Percentiles rank a stretch among this genome's conserved stretches.
Conservation (phyloP, 2,888 invertebrate species). For the Epirrhoe tristata region DNA sequence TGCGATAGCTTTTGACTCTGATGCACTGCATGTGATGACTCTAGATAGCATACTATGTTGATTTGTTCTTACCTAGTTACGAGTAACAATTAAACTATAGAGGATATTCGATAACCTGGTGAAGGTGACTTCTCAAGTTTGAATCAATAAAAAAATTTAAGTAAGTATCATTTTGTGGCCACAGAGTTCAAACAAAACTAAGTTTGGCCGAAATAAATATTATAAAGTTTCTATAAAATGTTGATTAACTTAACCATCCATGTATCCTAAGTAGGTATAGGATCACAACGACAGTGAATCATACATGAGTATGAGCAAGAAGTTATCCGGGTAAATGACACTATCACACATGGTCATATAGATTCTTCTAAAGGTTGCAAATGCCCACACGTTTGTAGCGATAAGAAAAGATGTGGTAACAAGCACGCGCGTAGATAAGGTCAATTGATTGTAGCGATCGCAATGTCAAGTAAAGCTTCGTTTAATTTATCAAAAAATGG, state of each 20-base stretch:
- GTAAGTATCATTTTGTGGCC: background rate
- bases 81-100: conserved; percentile 5
- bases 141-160: background rate
- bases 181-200: background rate
- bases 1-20: conserved; percentile 37
- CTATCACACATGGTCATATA: conserved; percentile 5
- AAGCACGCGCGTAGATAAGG: conserved; percentile 35
- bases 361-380: conserved; percentile 12
- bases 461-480: background rate
- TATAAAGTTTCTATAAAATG: background rate
- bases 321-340: conserved; percentile 23
- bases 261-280: background rate
- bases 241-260: background rate
- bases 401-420: conserved; percentile 24
- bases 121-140: conserved; percentile 21
- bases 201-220: background rate
- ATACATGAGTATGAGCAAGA: background rate
- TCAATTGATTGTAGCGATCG: conserved; percentile 23
- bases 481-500: background rate
- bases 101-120: conserved; percentile 20
- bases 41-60: conserved; percentile 27
- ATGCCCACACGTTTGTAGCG: conserved; percentile 28
- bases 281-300: background rate
- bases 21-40: conserved; percentile 27
- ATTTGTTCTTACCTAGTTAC: conserved; percentile 9